These are phyloP conservation scores for Agonum fuliginosum DNA, from an alignment of 2,888 invertebrate genomes.

Conservation along the genomic window DNA sequence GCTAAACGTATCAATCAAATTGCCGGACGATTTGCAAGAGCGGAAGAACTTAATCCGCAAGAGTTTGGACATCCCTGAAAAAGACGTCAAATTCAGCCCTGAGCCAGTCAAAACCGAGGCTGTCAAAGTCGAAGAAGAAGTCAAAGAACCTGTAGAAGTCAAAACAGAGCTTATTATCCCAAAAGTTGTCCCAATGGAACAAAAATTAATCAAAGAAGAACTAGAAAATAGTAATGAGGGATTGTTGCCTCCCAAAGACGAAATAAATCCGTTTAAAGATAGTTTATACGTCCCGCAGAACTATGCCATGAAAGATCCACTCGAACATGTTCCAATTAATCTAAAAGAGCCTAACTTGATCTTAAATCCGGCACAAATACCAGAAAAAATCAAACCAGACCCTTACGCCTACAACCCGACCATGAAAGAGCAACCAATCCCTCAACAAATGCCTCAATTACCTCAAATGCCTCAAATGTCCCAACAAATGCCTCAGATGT, in stretches of 20 bases:
- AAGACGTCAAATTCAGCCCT: conserved; percentile 59
- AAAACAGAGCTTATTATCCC: conserved; percentile 80
- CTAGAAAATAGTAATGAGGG: conserved; percentile 68
- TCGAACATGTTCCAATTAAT: conserved; percentile 60
- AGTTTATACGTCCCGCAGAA: conserved; percentile 68
- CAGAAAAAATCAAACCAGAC: conserved; percentile 64
- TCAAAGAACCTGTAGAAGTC: conserved; percentile 69
- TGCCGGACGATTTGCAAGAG: conserved; percentile 72
- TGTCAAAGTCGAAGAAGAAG: conserved; percentile 73
- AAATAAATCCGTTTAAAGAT: conserved; percentile 63
- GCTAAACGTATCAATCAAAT: conserved; percentile 71
- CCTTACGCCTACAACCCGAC: conserved; percentile 62
- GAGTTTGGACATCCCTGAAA: conserved; percentile 55
- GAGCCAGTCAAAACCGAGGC: conserved; percentile 76
- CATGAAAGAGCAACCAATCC: conserved; percentile 46
- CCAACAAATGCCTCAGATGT: too few species aligned
- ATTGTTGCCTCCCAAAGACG: conserved; percentile 52
- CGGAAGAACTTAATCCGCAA: conserved; percentile 71
- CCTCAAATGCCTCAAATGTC: too few species aligned
- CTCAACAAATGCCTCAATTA: not conserved
- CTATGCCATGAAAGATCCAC: conserved; percentile 68
- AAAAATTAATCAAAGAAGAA: conserved; percentile 72
- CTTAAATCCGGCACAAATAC: conserved; percentile 37
- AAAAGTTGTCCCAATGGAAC: conserved; percentile 76
- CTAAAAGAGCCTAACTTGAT: conserved; percentile 59